Base-by-base conservation (phyloP, 2,888 invertebrate genomes). In the Byasa hedistus region DNA sequence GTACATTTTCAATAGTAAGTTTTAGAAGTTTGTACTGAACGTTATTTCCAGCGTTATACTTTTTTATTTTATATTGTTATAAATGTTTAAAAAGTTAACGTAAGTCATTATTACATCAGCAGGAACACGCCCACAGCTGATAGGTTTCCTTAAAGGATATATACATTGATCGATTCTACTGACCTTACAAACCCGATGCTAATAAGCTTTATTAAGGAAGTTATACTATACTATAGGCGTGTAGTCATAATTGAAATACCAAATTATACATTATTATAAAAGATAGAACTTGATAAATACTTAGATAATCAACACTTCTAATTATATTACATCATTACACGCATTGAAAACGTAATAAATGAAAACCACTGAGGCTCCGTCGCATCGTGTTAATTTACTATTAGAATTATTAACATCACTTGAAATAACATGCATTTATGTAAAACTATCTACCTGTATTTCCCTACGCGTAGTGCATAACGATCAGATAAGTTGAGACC, bases 401-500 rank as follows among this genome's bases (percentile, higher is more conserved):
- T 5, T 12, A 39, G 39, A 23, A 39, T 48, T 22, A 24, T n/a
- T 39, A 22, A 23, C 44, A 48, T 23, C 60, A 58, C 55, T 66
- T 66, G 17, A 64, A 48, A 57, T 57, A 44, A 22, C 64, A 52
- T 58, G 15, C 27, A 56, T 19, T 67, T 22, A 64, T 60, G 59
- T 52, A 48, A 63, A 39, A 54, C 32, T 54, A 60, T 27, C 67
- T 52, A 24, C 66, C 60, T 64, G 67, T 67, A 67, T 67, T 64
- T 61, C 39, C 23, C 19, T 58, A 56, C 10, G 39, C 66, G 56
- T 61, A 61, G 61, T 27, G 68, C 69, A 66, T 68, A 66, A 66
- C 69, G 66, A 69, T 68, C 69, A 62, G 69, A 69, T 69, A 68
- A 61, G 57, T 68, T 63, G 27, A 57, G 66, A 67, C 66, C 63